phyloP scores from a whole-genome alignment of 2,113 vertebrate genomes.

The Peromyscus polionotus region DNA sequence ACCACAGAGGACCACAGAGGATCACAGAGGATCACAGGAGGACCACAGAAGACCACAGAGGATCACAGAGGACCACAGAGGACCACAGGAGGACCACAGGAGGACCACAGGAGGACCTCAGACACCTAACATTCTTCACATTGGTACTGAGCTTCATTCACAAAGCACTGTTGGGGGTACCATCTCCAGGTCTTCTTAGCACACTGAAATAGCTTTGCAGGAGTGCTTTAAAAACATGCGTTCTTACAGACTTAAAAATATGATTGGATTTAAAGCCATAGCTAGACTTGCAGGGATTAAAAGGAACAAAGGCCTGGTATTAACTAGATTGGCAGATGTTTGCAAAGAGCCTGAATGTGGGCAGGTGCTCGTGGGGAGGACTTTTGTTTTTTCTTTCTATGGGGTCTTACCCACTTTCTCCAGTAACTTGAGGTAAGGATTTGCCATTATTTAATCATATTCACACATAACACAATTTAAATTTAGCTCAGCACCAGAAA shows the following conservation, averaged over 20 bases:
- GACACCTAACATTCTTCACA: neutral
- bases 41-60: too few relatives aligned
- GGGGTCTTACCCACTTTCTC: neutral
- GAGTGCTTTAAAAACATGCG: neutral
- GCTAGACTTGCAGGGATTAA: neutral
- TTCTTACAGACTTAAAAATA: neutral
- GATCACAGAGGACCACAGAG: too few relatives aligned
- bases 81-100: neutral
- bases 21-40: too few relatives aligned
- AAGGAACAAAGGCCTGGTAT: neutral
- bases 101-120: too few relatives aligned
- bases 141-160: neutral
- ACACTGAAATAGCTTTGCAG: neutral
- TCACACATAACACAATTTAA: constrained; percentile 48
- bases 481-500: constrained; percentile 11
- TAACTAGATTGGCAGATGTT: neutral
- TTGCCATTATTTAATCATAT: constrained; percentile 13
- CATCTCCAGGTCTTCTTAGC: neutral
- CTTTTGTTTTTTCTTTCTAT: neutral
- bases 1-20: too few relatives aligned
- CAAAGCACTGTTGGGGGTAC: neutral
- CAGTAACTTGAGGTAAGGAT: constrained; percentile 22
- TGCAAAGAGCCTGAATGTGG: neutral
- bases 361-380: neutral
- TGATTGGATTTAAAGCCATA: neutral